Percentiles rank a stretch among this genome's conserved stretches.
These are phyloP conservation scores for Cuniculus paca DNA, from an alignment of 2,797 vertebrate species.

Conservation along the genomic window DNA sequence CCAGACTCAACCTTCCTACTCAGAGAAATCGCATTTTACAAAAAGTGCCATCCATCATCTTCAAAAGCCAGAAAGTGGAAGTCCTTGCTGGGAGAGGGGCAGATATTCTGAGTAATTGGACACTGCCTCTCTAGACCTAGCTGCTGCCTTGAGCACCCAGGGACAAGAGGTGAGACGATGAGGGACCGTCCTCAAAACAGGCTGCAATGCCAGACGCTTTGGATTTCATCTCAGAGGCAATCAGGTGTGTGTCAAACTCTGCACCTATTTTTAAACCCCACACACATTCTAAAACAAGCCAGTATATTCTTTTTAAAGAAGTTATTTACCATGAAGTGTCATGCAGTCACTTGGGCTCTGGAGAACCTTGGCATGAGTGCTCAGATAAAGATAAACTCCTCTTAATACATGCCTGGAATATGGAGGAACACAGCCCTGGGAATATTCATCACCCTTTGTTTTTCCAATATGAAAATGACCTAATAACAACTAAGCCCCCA, in stretches of 20 bases:
- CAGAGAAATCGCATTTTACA: conserved; percentile 32
- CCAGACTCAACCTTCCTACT: neutral
- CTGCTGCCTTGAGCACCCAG: neutral
- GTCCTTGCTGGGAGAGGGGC: conserved; percentile 56
- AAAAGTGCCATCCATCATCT: conserved; percentile 69
- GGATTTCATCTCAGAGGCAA: neutral
- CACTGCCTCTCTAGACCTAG: conserved; percentile 8
- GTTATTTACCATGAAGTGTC: conserved; percentile 65
- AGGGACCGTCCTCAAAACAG: neutral
- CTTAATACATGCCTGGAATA: conserved; percentile 70
- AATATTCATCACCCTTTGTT: conserved; percentile 14
- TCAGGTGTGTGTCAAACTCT: conserved; percentile 74
- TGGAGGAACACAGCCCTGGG: neutral
- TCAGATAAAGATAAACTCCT: conserved; percentile 75
- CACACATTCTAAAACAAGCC: conserved; percentile 69
- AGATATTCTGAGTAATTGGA: conserved; percentile 73
- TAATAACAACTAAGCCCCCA: neutral
- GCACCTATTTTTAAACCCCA: conserved; percentile 75
- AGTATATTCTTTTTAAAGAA: conserved; percentile 68
- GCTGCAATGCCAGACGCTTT: conserved; percentile 42
- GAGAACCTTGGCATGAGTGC: conserved; percentile 20
- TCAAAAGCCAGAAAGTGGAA: conserved; percentile 36
- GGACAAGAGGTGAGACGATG: conserved; percentile 13
- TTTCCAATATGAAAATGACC: conserved; percentile 68
- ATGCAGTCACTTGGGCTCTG: conserved; percentile 41